phyloP scores from a whole-genome alignment of 2,888 invertebrate genomes.

The Meta bourneti region DNA sequence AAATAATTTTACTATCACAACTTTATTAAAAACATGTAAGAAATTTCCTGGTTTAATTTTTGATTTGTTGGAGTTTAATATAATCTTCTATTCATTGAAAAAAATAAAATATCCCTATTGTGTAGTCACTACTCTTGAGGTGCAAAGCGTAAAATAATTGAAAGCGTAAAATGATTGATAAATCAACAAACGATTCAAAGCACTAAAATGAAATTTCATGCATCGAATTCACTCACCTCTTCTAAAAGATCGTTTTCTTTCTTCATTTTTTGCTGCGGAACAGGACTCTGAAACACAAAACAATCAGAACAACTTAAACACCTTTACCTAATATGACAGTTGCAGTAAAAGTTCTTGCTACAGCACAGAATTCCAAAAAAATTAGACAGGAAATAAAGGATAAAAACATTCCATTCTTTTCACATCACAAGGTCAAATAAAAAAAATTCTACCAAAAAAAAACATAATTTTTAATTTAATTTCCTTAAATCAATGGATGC shows the following conservation, averaged over 20 bases:
- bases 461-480: background rate
- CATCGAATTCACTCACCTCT: slow-evolving; percentile 29
- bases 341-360: background rate
- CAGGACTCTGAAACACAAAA: slow-evolving; percentile 54
- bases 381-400: background rate
- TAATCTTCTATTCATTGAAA: too few species aligned
- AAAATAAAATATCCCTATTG: too few species aligned
- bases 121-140: too few species aligned
- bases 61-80: too few species aligned
- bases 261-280: slow-evolving; percentile 72
- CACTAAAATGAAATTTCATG: too few species aligned
- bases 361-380: background rate
- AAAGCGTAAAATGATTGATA: too few species aligned
- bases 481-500: background rate
- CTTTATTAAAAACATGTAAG: too few species aligned
- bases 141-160: too few species aligned
- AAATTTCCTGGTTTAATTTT: too few species aligned
- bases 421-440: background rate
- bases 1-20: too few species aligned
- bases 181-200: too few species aligned
- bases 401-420: background rate
- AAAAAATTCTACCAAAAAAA: background rate
- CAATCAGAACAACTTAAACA: background rate
- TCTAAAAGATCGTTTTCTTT: slow-evolving; percentile 74
- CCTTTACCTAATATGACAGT: background rate